Evolutionary conservation across 2,797 vertebrate species (phyloP).

Genomic region (Mormyrus hasselquistii): DNA sequence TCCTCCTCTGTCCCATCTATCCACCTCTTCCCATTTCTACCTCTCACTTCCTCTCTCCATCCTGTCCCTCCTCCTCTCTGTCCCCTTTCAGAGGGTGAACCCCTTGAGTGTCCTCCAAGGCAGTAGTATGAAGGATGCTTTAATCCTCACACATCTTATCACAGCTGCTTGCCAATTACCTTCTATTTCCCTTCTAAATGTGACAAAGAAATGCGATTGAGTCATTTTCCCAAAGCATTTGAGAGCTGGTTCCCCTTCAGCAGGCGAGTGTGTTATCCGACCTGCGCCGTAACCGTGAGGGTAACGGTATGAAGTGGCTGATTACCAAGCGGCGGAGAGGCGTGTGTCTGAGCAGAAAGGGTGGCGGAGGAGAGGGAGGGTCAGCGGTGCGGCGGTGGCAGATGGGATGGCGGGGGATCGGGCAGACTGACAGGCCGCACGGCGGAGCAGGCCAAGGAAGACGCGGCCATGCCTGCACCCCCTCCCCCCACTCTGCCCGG

Average conservation of each 20-base stretch:
- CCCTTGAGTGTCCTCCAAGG: constrained; percentile 55
- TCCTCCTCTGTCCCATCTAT: neutral
- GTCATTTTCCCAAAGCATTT: neutral
- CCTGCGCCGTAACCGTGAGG: neutral
- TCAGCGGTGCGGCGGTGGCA: neutral
- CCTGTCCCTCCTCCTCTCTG: constrained; percentile 14
- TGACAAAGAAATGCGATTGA: neutral
- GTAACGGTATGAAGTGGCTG: neutral
- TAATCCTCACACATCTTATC: constrained; percentile 38
- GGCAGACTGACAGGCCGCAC: neutral
- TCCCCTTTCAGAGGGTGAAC: constrained; percentile 47
- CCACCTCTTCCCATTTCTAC: constrained; percentile 28
- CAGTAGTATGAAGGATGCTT: constrained; percentile 39
- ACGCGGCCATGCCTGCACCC: neutral
- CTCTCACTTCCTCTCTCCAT: constrained; percentile 31
- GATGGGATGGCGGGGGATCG: neutral
- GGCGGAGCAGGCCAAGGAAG: neutral
- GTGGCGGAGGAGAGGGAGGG: neutral
- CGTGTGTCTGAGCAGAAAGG: neutral
- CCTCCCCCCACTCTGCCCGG: neutral
- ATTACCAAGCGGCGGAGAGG: neutral
- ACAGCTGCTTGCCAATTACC: constrained; percentile 41
- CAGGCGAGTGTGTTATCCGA: neutral
- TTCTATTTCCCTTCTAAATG: constrained; percentile 24
- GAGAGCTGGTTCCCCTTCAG: neutral